Conservation (phyloP, 2,113 vertebrate genomes). For the Cinclus mexicanus region DNA sequence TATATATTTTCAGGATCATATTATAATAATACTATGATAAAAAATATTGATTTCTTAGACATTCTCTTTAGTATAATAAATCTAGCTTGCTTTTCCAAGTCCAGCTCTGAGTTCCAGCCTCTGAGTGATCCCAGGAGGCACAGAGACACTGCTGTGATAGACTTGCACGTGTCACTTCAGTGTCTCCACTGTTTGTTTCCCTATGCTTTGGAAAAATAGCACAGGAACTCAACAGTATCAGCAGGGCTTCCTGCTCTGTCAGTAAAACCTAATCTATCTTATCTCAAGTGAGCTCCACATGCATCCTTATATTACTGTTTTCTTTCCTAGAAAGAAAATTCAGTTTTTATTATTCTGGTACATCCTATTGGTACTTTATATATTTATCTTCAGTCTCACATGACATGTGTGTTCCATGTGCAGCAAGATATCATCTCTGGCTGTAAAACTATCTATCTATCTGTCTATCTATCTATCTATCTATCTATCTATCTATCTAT, state of each 20-base stretch:
- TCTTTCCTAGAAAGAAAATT: not conserved
- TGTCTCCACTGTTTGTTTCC: not conserved
- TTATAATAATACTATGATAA: not conserved
- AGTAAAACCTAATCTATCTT: not conserved
- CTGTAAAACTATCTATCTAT: not conserved
- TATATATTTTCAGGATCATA: not conserved
- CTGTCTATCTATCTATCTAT: not conserved
- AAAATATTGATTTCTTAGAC: not conserved
- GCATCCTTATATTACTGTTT: not conserved
- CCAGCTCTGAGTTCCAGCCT: not conserved
- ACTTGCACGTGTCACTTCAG: not conserved
- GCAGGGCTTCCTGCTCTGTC: not conserved
- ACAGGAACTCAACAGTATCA: not conserved
- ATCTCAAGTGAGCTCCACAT: not conserved
- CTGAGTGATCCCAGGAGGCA: not conserved
- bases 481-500: too few species aligned
- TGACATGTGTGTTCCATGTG: not conserved
- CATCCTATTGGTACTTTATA: not conserved
- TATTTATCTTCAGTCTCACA: not conserved
- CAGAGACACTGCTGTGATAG: not conserved
- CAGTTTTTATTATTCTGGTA: slow-evolving; percentile 23
- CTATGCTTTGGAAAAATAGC: not conserved
- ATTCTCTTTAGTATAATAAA: not conserved
- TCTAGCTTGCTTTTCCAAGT: not conserved
- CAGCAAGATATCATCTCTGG: not conserved